Base-by-base conservation (phyloP, 2,113 vertebrate genomes). In the Ploceus nigricollis region DNA sequence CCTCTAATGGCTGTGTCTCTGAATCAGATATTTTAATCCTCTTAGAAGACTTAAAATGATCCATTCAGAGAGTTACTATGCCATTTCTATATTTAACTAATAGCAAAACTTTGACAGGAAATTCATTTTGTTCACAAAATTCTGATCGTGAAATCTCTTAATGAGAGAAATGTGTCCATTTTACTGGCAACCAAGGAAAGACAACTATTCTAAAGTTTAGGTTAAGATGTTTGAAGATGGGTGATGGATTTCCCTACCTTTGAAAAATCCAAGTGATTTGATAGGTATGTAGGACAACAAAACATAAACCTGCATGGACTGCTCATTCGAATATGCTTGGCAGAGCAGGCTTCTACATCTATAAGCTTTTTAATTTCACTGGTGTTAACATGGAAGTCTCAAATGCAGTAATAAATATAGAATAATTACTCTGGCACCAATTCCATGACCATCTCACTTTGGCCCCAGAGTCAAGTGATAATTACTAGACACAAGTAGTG, bases 21-120 rank as follows among this genome's bases (percentile, higher is more conserved):
- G 68, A 86, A 95, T 93, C 90, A 93, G 94, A 66, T 93, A 89
- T 86, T 96, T 93, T 97, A 96, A 95, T 89, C 96, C 82, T 95
- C 94, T 97, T 92, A 96, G 86, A 80, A 92, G 94, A 89, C 58
- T 93, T 96, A 63, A 90, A 95, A 80, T 78, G 25, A 95, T 93
- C 85, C 77, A 95, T 56, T 90, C 80, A 77, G 37, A 90, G 72
- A 93, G 87, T 86, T 78, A 69, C 64, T 80, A 30, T 93, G 42
- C 68, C 30, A 92, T 81, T 93, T 94, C 92, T 89, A 37, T 86
- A 88, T 95, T 77, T 94, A 93, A 94, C 53, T 72, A 88, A 58
- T 44, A 63, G 54, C 50, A 90, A 88, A 90, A 86, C 9, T 84
- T 75, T 65, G 81, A 81, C 48, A 54, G 47, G 25, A 95, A 95